Conservation (phyloP, 2,113 vertebrate species). For the Pollachius pollachius region DNA sequence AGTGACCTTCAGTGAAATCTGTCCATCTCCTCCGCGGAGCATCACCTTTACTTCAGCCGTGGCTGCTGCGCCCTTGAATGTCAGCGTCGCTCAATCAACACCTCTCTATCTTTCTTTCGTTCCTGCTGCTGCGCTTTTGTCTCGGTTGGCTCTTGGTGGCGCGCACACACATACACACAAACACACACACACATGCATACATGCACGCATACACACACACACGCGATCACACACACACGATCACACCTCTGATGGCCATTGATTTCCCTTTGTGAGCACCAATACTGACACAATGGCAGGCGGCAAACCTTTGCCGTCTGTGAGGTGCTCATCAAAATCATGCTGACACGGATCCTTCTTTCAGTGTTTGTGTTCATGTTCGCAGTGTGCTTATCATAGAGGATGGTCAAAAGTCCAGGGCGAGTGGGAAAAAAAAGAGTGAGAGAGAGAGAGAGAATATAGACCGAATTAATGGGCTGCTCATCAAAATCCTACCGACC, state of each 20-base stretch:
- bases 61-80: conserved; percentile 36
- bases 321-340: conserved; percentile 27
- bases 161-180: no score
- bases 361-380: no score
- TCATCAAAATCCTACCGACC: no score
- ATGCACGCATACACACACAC: no score
- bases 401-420: no score
- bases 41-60: conserved; percentile 16
- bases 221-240: neutral
- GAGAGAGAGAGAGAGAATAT: no score
- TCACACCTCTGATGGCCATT: conserved; percentile 35
- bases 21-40: conserved; percentile 7
- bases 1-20: conserved; percentile 45
- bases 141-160: neutral
- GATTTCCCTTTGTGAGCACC: conserved; percentile 34
- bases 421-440: no score
- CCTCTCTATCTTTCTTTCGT: conserved; percentile 22
- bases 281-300: conserved; percentile 6
- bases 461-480: no score
- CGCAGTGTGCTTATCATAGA: no score
- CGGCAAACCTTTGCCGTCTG: conserved; percentile 2
- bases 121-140: conserved; percentile 9
- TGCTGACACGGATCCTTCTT: neutral
- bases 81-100: conserved; percentile 23
- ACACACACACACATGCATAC: no score